Conservation (phyloP, 2,113 vertebrate genomes). For the Sylvicapra grimmia region DNA sequence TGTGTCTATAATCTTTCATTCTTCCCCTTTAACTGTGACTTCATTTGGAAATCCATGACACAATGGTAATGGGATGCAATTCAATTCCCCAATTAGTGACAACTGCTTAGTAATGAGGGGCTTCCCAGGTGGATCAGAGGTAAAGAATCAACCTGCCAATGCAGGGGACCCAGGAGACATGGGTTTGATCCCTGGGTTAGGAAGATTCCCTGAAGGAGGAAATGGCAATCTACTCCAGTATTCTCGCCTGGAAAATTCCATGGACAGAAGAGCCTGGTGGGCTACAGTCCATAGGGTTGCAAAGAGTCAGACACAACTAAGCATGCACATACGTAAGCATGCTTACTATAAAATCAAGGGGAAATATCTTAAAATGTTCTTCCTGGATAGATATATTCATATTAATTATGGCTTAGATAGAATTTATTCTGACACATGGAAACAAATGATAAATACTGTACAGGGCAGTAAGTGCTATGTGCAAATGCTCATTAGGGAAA, state of each 20-base stretch:
- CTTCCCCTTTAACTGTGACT: background rate
- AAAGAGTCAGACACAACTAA: background rate
- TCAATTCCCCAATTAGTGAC: background rate
- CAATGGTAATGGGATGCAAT: background rate
- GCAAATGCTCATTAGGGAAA: background rate
- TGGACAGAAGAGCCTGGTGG: background rate
- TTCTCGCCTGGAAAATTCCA: background rate
- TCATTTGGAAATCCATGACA: background rate
- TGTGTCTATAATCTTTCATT: background rate
- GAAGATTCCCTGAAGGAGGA: background rate
- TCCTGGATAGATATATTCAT: background rate
- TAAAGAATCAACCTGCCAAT: background rate
- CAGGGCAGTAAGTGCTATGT: background rate
- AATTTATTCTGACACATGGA: background rate
- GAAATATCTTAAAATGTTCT: background rate
- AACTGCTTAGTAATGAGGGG: background rate
- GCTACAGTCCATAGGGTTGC: background rate
- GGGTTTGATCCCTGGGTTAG: background rate
- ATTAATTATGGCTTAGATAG: background rate
- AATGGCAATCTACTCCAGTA: background rate
- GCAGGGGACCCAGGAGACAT: background rate
- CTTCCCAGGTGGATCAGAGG: background rate
- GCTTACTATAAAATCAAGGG: background rate
- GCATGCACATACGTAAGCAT: background rate
- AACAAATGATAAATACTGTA: background rate